These are phyloP conservation scores for Odontamblyopus lacepedii DNA, from an alignment of 2,797 vertebrate genomes.

Conservation along the genomic window DNA sequence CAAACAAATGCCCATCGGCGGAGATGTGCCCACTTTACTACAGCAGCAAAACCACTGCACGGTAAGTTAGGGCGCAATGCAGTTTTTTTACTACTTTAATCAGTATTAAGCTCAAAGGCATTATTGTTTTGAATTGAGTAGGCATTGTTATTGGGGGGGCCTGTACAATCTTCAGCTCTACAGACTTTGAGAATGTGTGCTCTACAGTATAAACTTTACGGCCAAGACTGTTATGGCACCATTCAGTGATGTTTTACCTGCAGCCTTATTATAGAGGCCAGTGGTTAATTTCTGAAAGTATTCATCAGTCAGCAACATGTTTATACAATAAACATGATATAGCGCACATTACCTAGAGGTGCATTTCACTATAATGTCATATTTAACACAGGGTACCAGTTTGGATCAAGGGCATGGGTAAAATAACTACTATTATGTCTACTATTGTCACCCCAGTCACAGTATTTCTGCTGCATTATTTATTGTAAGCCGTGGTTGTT, in stretches of 20 bases:
- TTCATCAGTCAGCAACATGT: neutral
- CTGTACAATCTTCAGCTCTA: too few relatives aligned
- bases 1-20: constrained; percentile 94
- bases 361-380: constrained; percentile 21
- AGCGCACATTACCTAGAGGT: neutral
- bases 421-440: constrained; percentile 6
- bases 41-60: constrained; percentile 91
- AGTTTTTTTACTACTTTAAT: neutral
- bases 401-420: constrained; percentile 37
- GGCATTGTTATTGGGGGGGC: too few relatives aligned
- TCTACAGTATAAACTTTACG: too few relatives aligned
- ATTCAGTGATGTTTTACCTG: neutral
- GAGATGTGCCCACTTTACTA: constrained; percentile 91
- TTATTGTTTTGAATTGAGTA: too few relatives aligned
- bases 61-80: constrained; percentile 47
- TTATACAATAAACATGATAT: neutral
- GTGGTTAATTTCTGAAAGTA: constrained; percentile 1
- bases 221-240: too few relatives aligned
- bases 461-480: constrained; percentile 41
- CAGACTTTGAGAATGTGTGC: too few relatives aligned
- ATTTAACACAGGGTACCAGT: constrained; percentile 7
- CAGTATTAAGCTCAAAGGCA: too few relatives aligned
- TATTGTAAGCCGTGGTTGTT: constrained; percentile 50
- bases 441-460: constrained; percentile 20
- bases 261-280: neutral